Evolutionary conservation across 2,113 vertebrate species (phyloP), one percentile per base, ranked within the genome.

Genomic region (Microcebus ravelobensis): DNA sequence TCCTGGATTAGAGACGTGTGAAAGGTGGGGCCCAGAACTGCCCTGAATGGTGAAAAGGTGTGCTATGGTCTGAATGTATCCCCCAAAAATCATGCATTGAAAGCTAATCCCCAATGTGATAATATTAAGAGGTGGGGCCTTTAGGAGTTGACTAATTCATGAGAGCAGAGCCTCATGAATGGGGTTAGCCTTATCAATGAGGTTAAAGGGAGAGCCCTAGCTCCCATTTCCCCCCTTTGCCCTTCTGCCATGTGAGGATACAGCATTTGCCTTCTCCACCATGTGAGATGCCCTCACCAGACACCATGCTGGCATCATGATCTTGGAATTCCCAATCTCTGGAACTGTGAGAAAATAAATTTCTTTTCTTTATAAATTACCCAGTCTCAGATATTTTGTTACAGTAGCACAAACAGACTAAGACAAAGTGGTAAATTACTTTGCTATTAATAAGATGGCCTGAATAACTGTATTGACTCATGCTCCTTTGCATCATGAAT

Each of bases 31-130:
- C 29, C 85, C 59, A 68, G 31, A 90, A 68, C 63, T 61, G 34
- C 29, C 59, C 74, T 11, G 48, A 90, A 31, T 39, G 92, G 93
- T 94, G 65, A 90, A 97, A 86, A 3, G 2, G 95, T 95, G 21
- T 67, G 39, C 39, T 42, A 42, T 73, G 10, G 70, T 45, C 70
- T 73, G 23, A 73, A 73, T 27, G 42, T 31, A 42, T 48, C 6
- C 76, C 76, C 76, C 31, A 1, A n/a, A 52, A 79, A 52, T 55
- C 20, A 52, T 79, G 20, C 10, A 29, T 55, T n/a, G 31, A 52
- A 79, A 55, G 18, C 11, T 79, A 79, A 79, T 79, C 48, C 48
- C 42, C 42, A 76, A 31, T 48, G 73, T 76, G 27, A 48, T 31
- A 76, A 27, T 76, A 31, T 76, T 76, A 48, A 18, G 27, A 76